phyloP scores from a whole-genome alignment of 1,140 invertebrate genomes.

The Trichogramma pretiosum region DNA sequence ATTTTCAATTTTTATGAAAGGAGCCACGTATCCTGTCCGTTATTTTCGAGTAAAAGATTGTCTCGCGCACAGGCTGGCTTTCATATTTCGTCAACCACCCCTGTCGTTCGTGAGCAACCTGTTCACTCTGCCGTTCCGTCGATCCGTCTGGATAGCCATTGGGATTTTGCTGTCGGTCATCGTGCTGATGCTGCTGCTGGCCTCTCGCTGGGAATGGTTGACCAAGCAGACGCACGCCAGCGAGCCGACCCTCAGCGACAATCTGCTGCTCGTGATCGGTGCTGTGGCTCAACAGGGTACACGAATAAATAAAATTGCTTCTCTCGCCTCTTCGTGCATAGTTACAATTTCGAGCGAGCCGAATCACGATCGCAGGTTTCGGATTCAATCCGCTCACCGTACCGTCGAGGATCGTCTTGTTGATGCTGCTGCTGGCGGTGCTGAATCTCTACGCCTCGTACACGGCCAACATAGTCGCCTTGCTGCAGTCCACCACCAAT shows the following conservation, averaged over 20 bases:
- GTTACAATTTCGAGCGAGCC: not conserved
- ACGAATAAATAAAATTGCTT: not conserved
- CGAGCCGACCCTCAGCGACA: slow-evolving; percentile 26
- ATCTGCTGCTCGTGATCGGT: slow-evolving; percentile 30
- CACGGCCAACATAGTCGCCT: slow-evolving; percentile 52
- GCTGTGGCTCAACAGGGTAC: slow-evolving; percentile 33
- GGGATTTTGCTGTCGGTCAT: slow-evolving; percentile 3
- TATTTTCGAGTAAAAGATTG: too few relatives aligned
- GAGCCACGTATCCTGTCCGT: too few relatives aligned
- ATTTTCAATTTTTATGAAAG: too few relatives aligned
- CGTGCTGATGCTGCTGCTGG: not conserved
- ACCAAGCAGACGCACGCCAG: slow-evolving; percentile 38
- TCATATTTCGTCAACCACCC: slow-evolving; percentile 58
- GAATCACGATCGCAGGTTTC: slow-evolving; percentile 14
- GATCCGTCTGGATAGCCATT: slow-evolving; percentile 50
- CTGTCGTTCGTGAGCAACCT: slow-evolving; percentile 57
- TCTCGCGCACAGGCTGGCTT: slow-evolving; percentile 41
- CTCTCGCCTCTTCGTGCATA: not conserved
- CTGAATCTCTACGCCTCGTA: slow-evolving; percentile 48
- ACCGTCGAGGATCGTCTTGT: slow-evolving; percentile 16
- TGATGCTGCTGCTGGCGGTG: slow-evolving; percentile 20
- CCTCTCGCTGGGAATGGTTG: slow-evolving; percentile 12
- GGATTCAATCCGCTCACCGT: slow-evolving; percentile 13
- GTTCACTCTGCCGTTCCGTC: slow-evolving; percentile 53
- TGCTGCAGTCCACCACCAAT: slow-evolving; percentile 51